Percentiles rank a stretch among this genome's conserved stretches.
Evolutionary conservation across 2,797 vertebrate species (phyloP).

Genomic region (Scomberomorus guttatus): DNA sequence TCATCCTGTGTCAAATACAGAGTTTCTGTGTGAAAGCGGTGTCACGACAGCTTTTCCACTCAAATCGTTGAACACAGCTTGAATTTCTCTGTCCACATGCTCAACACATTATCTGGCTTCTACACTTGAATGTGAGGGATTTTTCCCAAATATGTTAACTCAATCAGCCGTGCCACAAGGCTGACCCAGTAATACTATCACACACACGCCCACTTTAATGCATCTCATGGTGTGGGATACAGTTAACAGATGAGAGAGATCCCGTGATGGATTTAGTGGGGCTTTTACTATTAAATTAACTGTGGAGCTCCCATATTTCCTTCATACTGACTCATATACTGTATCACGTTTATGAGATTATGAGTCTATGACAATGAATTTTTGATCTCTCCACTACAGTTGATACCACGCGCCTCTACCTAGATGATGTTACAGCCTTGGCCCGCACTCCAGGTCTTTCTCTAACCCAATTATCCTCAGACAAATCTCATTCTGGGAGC

Average conservation of each 20-base stretch:
- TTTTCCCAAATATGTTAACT: constrained; percentile 72
- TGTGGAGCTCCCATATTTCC: constrained; percentile 55
- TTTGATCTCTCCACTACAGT: constrained; percentile 52
- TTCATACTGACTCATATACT: constrained; percentile 51
- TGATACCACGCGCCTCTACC: constrained; percentile 66
- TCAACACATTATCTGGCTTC: constrained; percentile 71
- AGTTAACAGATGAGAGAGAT: constrained; percentile 32
- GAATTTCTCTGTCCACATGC: constrained; percentile 71
- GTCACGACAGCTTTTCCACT: constrained; percentile 51
- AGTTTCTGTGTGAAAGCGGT: constrained; percentile 46
- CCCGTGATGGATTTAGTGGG: constrained; percentile 58
- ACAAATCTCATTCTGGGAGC: constrained; percentile 83
- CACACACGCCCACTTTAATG: constrained; percentile 61
- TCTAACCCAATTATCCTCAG: constrained; percentile 78
- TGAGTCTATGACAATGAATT: constrained; percentile 64
- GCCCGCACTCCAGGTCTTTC: constrained; percentile 55
- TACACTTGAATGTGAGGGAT: constrained; percentile 51
- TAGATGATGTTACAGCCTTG: constrained; percentile 73
- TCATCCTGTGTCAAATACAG: constrained; percentile 20
- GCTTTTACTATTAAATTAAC: constrained; percentile 65
- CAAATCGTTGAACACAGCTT: constrained; percentile 45
- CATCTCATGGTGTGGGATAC: constrained; percentile 54
- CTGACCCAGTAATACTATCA: constrained; percentile 74
- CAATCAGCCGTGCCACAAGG: constrained; percentile 67
- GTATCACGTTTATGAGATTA: constrained; percentile 67